These are phyloP conservation scores for Gallinago media DNA, from an alignment of 2,113 vertebrate species.

Conservation along the genomic window DNA sequence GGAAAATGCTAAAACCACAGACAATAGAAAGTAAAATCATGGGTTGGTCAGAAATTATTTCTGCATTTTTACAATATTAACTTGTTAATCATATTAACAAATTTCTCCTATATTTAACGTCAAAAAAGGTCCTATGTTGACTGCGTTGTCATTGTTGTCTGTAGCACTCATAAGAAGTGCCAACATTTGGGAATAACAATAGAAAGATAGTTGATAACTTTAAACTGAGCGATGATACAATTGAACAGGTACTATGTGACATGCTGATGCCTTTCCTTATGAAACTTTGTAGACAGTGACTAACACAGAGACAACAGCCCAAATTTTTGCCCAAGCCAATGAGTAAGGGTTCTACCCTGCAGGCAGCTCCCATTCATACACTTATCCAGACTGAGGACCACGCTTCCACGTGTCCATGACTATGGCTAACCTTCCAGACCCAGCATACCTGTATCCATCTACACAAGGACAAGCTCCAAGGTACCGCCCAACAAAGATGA, in stretches of 20 bases:
- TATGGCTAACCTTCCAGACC: background rate
- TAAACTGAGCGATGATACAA: background rate
- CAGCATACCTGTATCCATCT: background rate
- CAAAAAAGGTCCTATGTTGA: background rate
- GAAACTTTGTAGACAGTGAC: background rate
- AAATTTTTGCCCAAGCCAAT: background rate
- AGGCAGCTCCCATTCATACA: background rate
- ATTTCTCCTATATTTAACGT: background rate
- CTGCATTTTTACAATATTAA: background rate
- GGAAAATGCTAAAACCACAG: background rate
- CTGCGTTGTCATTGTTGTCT: background rate
- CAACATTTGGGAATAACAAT: background rate
- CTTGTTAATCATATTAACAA: background rate
- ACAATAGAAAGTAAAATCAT: background rate
- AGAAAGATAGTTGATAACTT: background rate
- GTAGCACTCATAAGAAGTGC: background rate
- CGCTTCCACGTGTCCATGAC: background rate
- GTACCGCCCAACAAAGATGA: background rate
- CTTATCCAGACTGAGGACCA: background rate
- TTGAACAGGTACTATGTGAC: background rate
- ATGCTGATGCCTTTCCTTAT: background rate
- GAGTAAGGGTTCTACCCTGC: background rate
- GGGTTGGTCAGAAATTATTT: background rate
- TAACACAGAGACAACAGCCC: fast-evolving
- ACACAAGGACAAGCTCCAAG: background rate